A percentile compares a stretch with the other conserved stretches of the same genome.
Evolutionary conservation across 2,888 invertebrate genomes (phyloP).

Genomic region (Teleiodes luculella): DNA sequence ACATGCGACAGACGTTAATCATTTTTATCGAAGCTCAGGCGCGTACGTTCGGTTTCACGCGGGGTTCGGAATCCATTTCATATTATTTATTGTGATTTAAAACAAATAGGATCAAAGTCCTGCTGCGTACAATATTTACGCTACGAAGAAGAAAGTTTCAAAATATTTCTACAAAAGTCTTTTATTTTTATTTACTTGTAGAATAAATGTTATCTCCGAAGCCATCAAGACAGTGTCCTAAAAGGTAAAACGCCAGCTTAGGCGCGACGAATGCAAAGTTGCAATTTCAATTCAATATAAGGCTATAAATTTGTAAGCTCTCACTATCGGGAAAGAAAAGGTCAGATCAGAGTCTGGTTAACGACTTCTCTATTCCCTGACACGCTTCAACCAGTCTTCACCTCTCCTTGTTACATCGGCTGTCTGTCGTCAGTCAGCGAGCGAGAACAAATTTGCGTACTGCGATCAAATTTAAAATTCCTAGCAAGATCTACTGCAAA

Average conservation of each 20-base stretch:
- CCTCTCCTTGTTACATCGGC: slow-evolving; percentile 41
- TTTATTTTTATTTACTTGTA: slow-evolving; percentile 1
- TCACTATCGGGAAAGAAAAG: slow-evolving; percentile 9
- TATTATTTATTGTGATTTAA: slow-evolving; percentile 60
- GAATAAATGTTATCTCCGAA: not conserved
- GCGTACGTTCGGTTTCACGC: slow-evolving; percentile 49
- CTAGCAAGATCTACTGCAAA: slow-evolving; percentile 32
- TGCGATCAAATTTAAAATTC: slow-evolving; percentile 44
- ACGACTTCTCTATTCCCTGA: slow-evolving; percentile 16
- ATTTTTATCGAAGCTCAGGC: slow-evolving; percentile 56
- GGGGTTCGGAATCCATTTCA: slow-evolving; percentile 46
- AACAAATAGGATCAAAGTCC: slow-evolving; percentile 63
- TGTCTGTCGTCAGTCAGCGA: slow-evolving; percentile 34
- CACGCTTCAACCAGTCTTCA: slow-evolving; percentile 13
- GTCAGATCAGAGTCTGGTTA: slow-evolving; percentile 12
- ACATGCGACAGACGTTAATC: slow-evolving; percentile 51
- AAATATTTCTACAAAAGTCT: slow-evolving; percentile 5
- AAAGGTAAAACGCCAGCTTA: not conserved
- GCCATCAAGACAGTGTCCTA: not conserved
- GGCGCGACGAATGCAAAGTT: not conserved
- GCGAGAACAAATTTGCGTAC: slow-evolving; percentile 51
- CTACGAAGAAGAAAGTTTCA: slow-evolving; percentile 31
- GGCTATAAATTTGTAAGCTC: slow-evolving; percentile 10
- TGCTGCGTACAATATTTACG: slow-evolving; percentile 47
- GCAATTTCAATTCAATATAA: slow-evolving; percentile 5